Evolutionary conservation across 1,140 invertebrate species (phyloP), one percentile per base, ranked within the genome.

Genomic region (Cephus cinctus): DNA sequence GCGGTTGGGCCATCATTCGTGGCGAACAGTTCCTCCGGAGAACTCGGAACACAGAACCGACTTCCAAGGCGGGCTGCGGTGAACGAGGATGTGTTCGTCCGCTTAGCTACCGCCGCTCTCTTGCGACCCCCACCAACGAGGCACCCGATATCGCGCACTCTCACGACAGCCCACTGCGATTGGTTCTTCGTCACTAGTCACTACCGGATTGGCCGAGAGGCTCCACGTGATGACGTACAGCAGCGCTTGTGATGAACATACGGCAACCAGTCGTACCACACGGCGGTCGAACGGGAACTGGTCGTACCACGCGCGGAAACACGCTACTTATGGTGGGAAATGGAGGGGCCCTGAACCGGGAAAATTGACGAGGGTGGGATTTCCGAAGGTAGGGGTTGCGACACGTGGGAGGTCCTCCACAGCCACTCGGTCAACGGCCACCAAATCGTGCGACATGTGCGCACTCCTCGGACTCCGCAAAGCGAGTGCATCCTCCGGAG

Each of bases 51-150:
- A 47, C 51, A 46, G 54, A 56, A 71, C 69, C 60, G 65, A 69
- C 58, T 60, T 31, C 53, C 50, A 56, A 36, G 57, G 42, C 60
- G 68, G 52, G 45, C 67, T 58, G 61, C 67, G 66, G 61, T 67
- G 59, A 74, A 74, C 69, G 71, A 68, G 68, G 55, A 65, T 66
- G 59, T 60, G 58, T 54, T 59, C 52, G 47, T 41, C 49, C 56
- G 61, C 57, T 57, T 59, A 67, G 62, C 58, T 54, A 32, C 52
- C 65, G 63, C 63, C 63, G 71, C 67, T 67, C 61, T 70, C 62
- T 67, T 53, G 19, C 16, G 34, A 35, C 54, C 67, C 71, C 67
- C 65, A 56, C 61, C 47, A 56, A 4, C 14, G 15, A 27, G n/a
- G 20, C 6, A 2, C 34, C 22, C 52, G 56, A 57, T 52, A 56